Evolutionary conservation across 2,888 invertebrate genomes (phyloP).

Genomic region (Chouioia cunea): DNA sequence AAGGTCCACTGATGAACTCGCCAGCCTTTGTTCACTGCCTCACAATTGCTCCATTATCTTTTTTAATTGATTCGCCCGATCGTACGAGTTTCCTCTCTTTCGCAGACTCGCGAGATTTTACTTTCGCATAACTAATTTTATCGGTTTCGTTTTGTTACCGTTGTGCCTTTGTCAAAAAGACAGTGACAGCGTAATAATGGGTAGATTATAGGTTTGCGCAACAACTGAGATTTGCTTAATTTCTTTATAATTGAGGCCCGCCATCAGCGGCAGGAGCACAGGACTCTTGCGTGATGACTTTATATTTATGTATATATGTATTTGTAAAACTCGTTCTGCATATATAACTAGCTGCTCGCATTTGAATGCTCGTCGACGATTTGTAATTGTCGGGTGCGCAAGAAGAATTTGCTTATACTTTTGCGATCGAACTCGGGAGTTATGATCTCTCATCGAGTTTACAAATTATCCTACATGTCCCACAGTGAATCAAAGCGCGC

Average conservation of each 20-base stretch:
- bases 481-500: constrained; percentile 40
- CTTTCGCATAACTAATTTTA: constrained; percentile 26
- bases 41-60: constrained; percentile 41
- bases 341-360: constrained; percentile 31
- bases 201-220: background rate
- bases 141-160: constrained; percentile 4
- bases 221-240: constrained; percentile 22
- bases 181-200: too few species aligned
- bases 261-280: background rate
- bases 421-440: constrained; percentile 34
- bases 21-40: constrained; percentile 21
- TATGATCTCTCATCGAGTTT: constrained; percentile 51
- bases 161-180: too few species aligned
- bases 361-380: constrained; percentile 25
- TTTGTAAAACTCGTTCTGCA: constrained; percentile 2
- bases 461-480: constrained; percentile 49
- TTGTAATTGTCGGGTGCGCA: constrained; percentile 1
- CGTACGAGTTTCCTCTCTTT: too few species aligned
- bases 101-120: constrained; percentile 3
- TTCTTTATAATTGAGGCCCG: background rate
- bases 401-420: too few species aligned
- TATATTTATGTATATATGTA: constrained; percentile 28
- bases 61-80: constrained; percentile 42
- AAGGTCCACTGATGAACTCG: constrained; percentile 36
- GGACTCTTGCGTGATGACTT: constrained; percentile 9